Conservation (phyloP, 2,888 invertebrate genomes). For the Anorthoa munda region DNA sequence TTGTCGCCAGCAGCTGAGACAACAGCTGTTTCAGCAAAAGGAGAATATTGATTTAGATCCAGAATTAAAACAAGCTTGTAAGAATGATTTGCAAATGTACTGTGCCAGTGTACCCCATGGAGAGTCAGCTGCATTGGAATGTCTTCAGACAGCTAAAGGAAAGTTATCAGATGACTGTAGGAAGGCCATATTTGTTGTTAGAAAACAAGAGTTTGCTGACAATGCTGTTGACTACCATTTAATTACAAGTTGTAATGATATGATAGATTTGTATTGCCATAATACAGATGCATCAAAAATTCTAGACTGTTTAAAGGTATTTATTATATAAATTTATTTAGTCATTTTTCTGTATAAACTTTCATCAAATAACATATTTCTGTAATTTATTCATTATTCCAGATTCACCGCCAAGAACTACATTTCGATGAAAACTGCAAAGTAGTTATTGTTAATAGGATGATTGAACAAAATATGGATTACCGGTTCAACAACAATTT, state of each 20-base stretch:
- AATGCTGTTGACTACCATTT: constrained; percentile 97
- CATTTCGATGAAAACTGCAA: constrained; percentile 96
- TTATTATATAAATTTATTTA: constrained; percentile 1
- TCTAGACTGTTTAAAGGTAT: constrained; percentile 95
- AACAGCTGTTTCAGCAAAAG: constrained; percentile 97
- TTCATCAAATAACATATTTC: no score
- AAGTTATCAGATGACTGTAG: constrained; percentile 94
- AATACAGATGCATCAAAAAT: constrained; percentile 93
- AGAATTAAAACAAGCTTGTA: constrained; percentile 95
- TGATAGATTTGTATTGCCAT: constrained; percentile 96
- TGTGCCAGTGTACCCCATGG: constrained; percentile 94
- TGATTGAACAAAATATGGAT: constrained; percentile 97
- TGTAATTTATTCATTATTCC: constrained; percentile 69
- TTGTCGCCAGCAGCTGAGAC: constrained; percentile 97
- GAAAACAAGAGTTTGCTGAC: constrained; percentile 96
- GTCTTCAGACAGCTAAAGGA: constrained; percentile 92
- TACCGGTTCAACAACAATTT: constrained; percentile 97
- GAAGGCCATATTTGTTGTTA: constrained; percentile 95
- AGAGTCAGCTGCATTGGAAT: constrained; percentile 94
- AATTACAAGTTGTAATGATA: constrained; percentile 95
- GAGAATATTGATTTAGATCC: constrained; percentile 97
- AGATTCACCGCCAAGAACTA: constrained; percentile 94
- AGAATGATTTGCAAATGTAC: constrained; percentile 93
- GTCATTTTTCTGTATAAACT: neutral
- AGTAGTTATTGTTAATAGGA: constrained; percentile 95